Evolutionary conservation across 2,888 invertebrate species (phyloP), one percentile per base, ranked within the genome.

Genomic region (Laothoe populi): DNA sequence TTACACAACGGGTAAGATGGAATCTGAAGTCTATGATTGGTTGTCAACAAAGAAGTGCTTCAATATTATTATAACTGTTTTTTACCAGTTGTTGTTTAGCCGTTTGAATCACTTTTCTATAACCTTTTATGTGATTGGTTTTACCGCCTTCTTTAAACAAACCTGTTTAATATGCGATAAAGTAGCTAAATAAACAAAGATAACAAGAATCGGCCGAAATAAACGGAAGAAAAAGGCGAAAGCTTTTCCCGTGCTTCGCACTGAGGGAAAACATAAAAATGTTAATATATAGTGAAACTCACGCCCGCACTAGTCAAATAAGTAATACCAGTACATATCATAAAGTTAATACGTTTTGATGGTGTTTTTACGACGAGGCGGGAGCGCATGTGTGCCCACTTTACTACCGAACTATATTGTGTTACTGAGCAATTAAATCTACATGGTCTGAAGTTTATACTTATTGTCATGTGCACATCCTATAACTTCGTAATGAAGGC

Each of bases 301-400:
- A 26, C 49, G 1, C 31, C 53, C 19, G 35, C 19, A 35, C 35
- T 53, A 35, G 4, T 35, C 19, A 53, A 8, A 35, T 53, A 21
- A 38, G 38, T 44, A 44, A 35, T 10, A 53, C 35, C 11, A 53
- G 35, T 4, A 53, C 35, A 35, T 35, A 53, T 53, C 31, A 35
- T 53, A 53, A 53, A 53, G 35, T 53, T 53, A 53, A 53, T 53
- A 53, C 53, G 19, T 53, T 53, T 53, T 53, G 53, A 53, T 53
- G 53, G 31, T 13, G 53, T 53, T 53, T 53, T 53, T 53, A 53
- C 53, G 53, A 53, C 19, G 53, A 53, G 53, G 21, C 48, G 48
- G 53, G 35, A 53, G 53, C 53, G 53, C 53, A 53, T 53, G 53
- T 53, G 53, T 53, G 53, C 53, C 35, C 35, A 35, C 53, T 53